Evolutionary conservation across 2,797 vertebrate species (phyloP).

Genomic region (Galago senegalensis): DNA sequence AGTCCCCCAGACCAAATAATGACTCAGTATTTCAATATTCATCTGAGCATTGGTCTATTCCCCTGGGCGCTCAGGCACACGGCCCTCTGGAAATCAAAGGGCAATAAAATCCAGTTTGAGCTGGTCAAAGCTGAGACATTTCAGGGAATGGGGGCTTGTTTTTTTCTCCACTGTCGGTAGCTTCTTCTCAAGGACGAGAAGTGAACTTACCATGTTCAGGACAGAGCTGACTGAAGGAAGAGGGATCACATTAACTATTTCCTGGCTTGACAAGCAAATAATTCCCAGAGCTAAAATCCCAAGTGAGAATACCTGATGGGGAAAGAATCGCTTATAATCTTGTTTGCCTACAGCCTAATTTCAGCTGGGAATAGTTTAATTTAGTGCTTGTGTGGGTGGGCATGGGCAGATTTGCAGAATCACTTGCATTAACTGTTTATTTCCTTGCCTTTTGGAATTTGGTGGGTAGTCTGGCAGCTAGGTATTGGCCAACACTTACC

Average conservation of each 20-base stretch:
- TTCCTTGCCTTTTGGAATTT: constrained; percentile 80
- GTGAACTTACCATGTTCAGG: background rate
- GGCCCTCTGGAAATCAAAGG: constrained; percentile 69
- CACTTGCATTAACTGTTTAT: constrained; percentile 82
- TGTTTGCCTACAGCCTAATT: constrained; percentile 46
- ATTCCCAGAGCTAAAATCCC: background rate
- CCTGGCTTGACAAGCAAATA: constrained; percentile 25
- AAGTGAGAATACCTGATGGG: background rate
- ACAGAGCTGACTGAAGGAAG: background rate
- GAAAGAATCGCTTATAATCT: constrained; percentile 56
- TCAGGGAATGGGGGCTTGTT: constrained; percentile 48
- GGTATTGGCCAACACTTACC: constrained; percentile 61
- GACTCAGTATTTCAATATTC: constrained; percentile 73
- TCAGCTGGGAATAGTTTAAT: constrained; percentile 71
- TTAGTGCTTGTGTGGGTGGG: constrained; percentile 74
- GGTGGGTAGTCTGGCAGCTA: constrained; percentile 48
- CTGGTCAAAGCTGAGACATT: constrained; percentile 67
- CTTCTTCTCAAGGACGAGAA: constrained; percentile 47
- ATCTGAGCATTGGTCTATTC: constrained; percentile 65
- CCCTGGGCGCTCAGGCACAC: constrained; percentile 37
- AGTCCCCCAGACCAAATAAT: constrained; percentile 73
- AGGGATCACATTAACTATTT: constrained; percentile 17
- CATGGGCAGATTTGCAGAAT: constrained; percentile 78
- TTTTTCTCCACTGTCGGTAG: constrained; percentile 37
- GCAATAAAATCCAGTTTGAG: constrained; percentile 70